Evolutionary conservation across 2,888 invertebrate genomes (phyloP).

Genomic region (Caenorhabditis sulstoni): DNA sequence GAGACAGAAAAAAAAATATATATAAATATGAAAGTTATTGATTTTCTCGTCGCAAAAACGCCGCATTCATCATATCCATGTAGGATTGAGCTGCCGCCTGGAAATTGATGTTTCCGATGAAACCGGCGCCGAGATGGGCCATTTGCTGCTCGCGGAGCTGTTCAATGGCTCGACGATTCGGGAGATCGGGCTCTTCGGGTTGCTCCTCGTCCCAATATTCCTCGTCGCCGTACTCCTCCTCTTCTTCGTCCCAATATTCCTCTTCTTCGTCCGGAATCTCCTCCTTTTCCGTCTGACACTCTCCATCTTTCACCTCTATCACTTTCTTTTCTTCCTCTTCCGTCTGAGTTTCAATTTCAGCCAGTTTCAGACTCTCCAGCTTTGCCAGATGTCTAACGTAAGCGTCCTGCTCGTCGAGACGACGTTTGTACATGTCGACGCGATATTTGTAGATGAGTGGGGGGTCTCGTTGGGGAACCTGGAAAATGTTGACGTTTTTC

Average conservation of each 20-base stretch:
- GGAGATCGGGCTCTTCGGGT: slow-evolving; percentile 35
- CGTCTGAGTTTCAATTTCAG: slow-evolving; percentile 28
- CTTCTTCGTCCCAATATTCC: slow-evolving; percentile 20
- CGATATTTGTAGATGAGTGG: slow-evolving; percentile 57
- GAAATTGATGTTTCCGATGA: slow-evolving; percentile 41
- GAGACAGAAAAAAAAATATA: neutral
- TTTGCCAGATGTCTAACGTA: neutral
- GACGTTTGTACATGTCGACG: slow-evolving; percentile 46
- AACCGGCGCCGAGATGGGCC: slow-evolving; percentile 14
- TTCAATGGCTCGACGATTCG: slow-evolving; percentile 23
- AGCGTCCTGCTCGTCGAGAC: slow-evolving; percentile 37
- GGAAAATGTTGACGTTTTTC: neutral
- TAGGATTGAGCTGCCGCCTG: slow-evolving; percentile 34
- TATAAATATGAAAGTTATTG: no score
- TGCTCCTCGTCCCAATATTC: slow-evolving; percentile 39
- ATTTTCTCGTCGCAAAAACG: neutral
- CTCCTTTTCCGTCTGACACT: slow-evolving; percentile 31
- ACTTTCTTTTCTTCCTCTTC: slow-evolving; percentile 33
- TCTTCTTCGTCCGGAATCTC: slow-evolving; percentile 3
- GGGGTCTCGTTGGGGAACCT: slow-evolving; percentile 9
- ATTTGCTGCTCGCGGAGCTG: neutral
- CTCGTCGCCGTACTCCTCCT: slow-evolving; percentile 54
- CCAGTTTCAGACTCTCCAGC: slow-evolving; percentile 11
- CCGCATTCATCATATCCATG: slow-evolving; percentile 35
- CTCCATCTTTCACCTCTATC: slow-evolving; percentile 16